These are phyloP conservation scores for Branchipolynoe longqiensis DNA, from an alignment of 2,888 invertebrate species.

Conservation along the genomic window DNA sequence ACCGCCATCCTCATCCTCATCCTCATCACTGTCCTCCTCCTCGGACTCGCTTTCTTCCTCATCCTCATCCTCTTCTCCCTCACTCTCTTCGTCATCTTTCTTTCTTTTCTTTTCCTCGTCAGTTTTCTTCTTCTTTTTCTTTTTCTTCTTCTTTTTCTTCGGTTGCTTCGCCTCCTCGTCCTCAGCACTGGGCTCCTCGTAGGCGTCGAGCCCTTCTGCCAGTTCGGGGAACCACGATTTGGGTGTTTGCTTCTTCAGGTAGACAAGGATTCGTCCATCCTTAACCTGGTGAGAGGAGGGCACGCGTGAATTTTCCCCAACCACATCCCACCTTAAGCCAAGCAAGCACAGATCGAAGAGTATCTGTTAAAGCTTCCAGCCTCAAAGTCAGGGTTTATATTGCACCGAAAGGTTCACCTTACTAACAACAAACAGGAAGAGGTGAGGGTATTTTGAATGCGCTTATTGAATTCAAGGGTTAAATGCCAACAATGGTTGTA, in stretches of 20 bases:
- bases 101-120: background rate
- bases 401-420: too few relatives aligned
- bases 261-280: slow-evolving; percentile 70
- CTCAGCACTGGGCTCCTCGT: background rate
- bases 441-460: too few relatives aligned
- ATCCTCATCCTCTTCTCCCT: slow-evolving; percentile 20
- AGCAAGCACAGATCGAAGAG: too few relatives aligned
- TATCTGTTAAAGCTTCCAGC: too few relatives aligned
- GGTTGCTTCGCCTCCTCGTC: background rate
- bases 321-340: too few relatives aligned
- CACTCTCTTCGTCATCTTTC: background rate
- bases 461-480: too few relatives aligned
- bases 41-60: background rate
- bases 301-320: background rate
- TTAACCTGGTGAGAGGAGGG: slow-evolving; percentile 68
- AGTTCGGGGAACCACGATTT: slow-evolving; percentile 70
- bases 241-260: slow-evolving; percentile 70
- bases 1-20: slow-evolving; percentile 28
- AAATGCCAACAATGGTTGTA: too few relatives aligned
- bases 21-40: slow-evolving; percentile 12
- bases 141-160: slow-evolving; percentile 1
- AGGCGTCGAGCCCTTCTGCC: slow-evolving; percentile 38
- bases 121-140: slow-evolving; percentile 26
- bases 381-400: too few relatives aligned
- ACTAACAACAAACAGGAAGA: too few relatives aligned